phyloP scores from a whole-genome alignment of 2,113 vertebrate species.

The Myrmecophaga tridactyla region DNA sequence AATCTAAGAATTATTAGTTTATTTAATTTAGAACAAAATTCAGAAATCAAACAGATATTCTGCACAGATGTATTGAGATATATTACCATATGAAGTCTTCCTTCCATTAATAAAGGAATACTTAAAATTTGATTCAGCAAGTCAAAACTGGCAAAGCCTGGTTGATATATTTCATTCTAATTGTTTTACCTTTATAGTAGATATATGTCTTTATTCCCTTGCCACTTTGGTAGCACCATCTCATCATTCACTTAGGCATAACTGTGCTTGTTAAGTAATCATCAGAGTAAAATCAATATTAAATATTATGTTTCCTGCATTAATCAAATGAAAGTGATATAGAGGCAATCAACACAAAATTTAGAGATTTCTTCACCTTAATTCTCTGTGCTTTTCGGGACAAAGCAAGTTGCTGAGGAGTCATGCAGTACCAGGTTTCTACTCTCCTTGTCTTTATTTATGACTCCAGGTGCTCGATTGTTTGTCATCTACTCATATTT shows the following conservation, averaged over 20 bases:
- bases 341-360: background rate
- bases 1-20: background rate
- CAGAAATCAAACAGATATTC: background rate
- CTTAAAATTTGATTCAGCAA: constrained; percentile 62
- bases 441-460: constrained; percentile 33
- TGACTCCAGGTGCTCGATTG: background rate
- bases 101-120: background rate
- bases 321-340: background rate
- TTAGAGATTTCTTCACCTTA: constrained; percentile 12
- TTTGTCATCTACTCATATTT: constrained; percentile 51
- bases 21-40: background rate
- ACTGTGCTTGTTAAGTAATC: constrained; percentile 63
- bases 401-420: background rate
- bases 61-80: background rate
- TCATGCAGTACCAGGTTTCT: background rate
- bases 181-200: constrained; percentile 31
- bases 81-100: background rate
- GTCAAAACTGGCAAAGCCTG: constrained; percentile 27
- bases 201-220: constrained; percentile 32
- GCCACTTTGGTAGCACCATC: constrained; percentile 55
- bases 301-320: background rate
- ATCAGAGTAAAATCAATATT: constrained; percentile 65
- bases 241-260: constrained; percentile 67
- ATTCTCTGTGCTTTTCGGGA: background rate
- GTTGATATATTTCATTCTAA: constrained; percentile 56